phyloP scores from a whole-genome alignment of 2,113 vertebrate species.

The Artemisiospiza belli region DNA sequence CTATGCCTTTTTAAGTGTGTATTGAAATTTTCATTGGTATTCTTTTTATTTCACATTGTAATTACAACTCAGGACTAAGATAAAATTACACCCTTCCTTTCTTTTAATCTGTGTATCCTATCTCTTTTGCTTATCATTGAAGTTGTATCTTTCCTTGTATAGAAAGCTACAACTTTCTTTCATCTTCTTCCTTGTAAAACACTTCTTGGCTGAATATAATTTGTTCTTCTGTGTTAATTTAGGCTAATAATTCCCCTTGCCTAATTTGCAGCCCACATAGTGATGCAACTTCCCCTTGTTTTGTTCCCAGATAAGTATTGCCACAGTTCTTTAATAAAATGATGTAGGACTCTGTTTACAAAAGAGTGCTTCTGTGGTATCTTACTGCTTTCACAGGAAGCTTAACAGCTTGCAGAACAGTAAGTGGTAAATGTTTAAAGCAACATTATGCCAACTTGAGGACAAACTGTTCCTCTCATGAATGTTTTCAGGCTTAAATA shows the following conservation, averaged over 20 bases:
- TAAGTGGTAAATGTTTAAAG: constrained; percentile 69
- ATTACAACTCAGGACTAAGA: neutral
- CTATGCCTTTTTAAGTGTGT: neutral
- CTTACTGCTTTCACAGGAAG: constrained; percentile 62
- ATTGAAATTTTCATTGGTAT: neutral
- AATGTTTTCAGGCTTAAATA: constrained; percentile 68
- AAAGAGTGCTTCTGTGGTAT: constrained; percentile 51
- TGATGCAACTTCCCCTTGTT: constrained; percentile 45
- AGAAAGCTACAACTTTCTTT: neutral
- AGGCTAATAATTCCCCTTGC: constrained; percentile 8
- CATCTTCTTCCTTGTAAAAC: neutral
- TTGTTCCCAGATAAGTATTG: constrained; percentile 25
- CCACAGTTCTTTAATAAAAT: constrained; percentile 26
- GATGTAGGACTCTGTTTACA: constrained; percentile 41
- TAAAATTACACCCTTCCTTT: neutral
- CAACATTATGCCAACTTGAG: constrained; percentile 57
- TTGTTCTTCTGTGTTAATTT: constrained; percentile 21
- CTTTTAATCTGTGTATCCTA: neutral
- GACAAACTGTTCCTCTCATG: constrained; percentile 68
- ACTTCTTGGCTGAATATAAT: neutral
- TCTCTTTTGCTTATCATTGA: neutral
- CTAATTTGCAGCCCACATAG: constrained; percentile 19
- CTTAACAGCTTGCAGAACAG: constrained; percentile 62
- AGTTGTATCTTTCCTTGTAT: neutral
- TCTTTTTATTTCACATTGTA: neutral